These are phyloP conservation scores for Dugesia japonica DNA, from an alignment of 2,888 invertebrate species.

Conservation along the genomic window DNA sequence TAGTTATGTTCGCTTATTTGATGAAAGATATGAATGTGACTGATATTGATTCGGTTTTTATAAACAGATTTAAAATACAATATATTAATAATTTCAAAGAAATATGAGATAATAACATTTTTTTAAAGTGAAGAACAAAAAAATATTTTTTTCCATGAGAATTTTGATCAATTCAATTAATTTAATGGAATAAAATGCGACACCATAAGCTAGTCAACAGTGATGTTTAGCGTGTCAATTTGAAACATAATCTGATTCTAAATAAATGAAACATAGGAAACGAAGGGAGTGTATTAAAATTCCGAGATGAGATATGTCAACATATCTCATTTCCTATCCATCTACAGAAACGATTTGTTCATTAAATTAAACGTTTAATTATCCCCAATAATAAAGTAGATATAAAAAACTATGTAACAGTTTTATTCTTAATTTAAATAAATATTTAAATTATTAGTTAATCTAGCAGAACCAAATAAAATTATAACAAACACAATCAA, in stretches of 20 bases:
- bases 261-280: background rate
- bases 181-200: background rate
- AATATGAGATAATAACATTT: no score
- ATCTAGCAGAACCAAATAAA: no score
- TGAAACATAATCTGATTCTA: background rate
- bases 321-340: constrained; percentile 1
- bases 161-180: background rate
- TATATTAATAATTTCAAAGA: no score
- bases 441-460: no score
- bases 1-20: no score
- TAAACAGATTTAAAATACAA: no score
- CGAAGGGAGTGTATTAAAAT: background rate
- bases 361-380: background rate
- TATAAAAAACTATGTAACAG: background rate
- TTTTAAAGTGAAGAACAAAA: no score
- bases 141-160: background rate
- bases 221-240: background rate
- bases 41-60: no score
- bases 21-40: no score
- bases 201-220: background rate
- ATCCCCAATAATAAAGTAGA: background rate
- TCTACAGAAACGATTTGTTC: background rate
- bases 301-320: constrained; percentile 10
- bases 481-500: no score
- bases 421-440: no score